Evolutionary conservation across 2,113 vertebrate species (phyloP), one percentile per base, ranked within the genome.

Genomic region (Scomber japonicus): DNA sequence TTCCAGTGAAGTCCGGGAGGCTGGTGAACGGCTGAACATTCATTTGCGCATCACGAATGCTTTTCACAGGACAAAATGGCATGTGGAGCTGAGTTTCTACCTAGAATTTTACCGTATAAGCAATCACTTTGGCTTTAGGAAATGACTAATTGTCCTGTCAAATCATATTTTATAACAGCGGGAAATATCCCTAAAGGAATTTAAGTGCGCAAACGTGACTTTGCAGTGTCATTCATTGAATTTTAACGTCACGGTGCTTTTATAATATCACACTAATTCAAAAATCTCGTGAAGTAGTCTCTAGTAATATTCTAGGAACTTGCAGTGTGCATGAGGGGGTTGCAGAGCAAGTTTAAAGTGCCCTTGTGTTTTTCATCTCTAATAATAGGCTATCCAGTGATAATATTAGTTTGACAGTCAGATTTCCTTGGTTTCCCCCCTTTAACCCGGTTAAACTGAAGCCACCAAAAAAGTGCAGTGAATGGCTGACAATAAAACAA

Each of bases 1-100:
- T 83, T 87, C 51, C 71, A 78, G 57, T 79, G 45, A 79, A 81
- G 73, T 75, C 56, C 15, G 65, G 24, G 45, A 21, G 17, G 45
- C 71, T 21, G 53, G 11, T 19, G 6, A 57, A 35, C 21, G 35
- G 24, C 54, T 56, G 63, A 21, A 35, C 49, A 67, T 35, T 45
- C 16, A 17, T 55, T 62, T 80, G 24, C 12, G 49, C 75, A 61
- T 82, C 62, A 61, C 40, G 53, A 19, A 81, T 49, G 40, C 30
- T 5, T 51, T 21, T 40, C 5, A 46, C 19, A 40, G 12, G 2
- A 13, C 24, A 15, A 61, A 64, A 57, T 45, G 35, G 1, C 59
- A 77, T 48, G 46, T 68, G 45, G 61, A 72, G 40, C 9, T 6
- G 19, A 56, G 14, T 50, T 66, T 30, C 53, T 35, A 27, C 59